Base-by-base conservation (phyloP, 2,113 vertebrate genomes). In the Pollachius pollachius region DNA sequence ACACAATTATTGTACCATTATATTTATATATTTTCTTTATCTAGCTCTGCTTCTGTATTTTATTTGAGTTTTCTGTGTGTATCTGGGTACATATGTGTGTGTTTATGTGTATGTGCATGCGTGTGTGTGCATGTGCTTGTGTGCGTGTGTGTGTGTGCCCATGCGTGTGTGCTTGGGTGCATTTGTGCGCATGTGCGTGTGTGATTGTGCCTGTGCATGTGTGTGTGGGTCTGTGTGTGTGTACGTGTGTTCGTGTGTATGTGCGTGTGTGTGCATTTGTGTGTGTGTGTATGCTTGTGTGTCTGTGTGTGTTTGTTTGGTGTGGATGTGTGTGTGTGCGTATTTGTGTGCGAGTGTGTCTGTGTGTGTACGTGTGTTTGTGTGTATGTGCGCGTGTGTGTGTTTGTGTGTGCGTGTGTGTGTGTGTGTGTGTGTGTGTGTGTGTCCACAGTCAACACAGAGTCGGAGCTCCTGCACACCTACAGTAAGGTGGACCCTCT, bases 391-490 rank as follows among this genome's bases (percentile, higher is more conserved):
- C 2, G 12, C 41, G 41, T 9, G 7, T 62, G 58, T 19, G 52
- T 58, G 18, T 65, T 59, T 76, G 54, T 64, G 12, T 13, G 41
- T 48, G 8, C 9, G 41, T 13, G 41, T 3, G 57, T 77, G 68
- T 70, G 15, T 67, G 34, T 64, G 37, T 64, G 54, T 68, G 41
- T 71, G 62, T 72, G 64, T 70, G 52, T 69, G 23, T 72, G 64
- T 80, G 59, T 79, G 30, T 65, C 11, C 18, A n/a, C 17, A 96
- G 94, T 66, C 11, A 81, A 83, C 5, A 92, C 93, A 9, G 91
- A 94, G 52, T 75, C 92, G 0, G 94, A 96, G 89, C 91, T 95
- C 64, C 89, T 95, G 5, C 94, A 95, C 65, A 94, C 90, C 69
- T 95, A 95, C 85, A 94, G 82, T 65, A 84, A 84, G 65, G 92